These are phyloP conservation scores for Yponomeuta sedellus DNA, from an alignment of 2,888 invertebrate genomes.

Conservation along the genomic window DNA sequence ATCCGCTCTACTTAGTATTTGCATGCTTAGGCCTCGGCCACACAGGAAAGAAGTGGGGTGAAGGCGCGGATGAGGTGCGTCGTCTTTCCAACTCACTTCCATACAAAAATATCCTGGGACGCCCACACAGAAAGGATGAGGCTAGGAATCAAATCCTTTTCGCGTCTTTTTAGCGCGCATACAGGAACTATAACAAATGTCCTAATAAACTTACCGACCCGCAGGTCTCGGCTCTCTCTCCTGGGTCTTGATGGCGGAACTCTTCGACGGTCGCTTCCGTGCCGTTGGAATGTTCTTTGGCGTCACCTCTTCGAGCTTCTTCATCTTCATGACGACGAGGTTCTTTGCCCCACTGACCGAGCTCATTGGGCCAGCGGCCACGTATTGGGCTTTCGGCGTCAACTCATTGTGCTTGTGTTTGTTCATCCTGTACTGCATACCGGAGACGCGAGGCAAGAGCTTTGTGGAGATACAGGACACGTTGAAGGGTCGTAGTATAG, in stretches of 20 bases:
- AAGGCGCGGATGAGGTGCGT: too few relatives aligned
- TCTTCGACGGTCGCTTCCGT: slow-evolving; percentile 17
- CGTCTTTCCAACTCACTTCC: too few relatives aligned
- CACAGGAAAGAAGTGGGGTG: too few relatives aligned
- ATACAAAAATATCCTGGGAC: too few relatives aligned
- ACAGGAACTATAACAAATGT: too few relatives aligned
- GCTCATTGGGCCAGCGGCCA: slow-evolving; percentile 16
- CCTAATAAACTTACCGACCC: neutral
- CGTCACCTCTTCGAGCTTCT: neutral
- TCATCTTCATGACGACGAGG: neutral
- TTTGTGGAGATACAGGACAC: neutral
- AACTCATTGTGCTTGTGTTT: slow-evolving; percentile 13
- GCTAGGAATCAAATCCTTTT: too few relatives aligned
- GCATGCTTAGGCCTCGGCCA: too few relatives aligned
- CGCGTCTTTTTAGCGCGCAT: too few relatives aligned
- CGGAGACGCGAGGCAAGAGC: slow-evolving; percentile 16
- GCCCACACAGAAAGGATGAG: too few relatives aligned
- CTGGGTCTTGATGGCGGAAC: slow-evolving; percentile 19
- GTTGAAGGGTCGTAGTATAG: too few relatives aligned
- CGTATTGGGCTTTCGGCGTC: slow-evolving; percentile 17
- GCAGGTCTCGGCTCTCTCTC: slow-evolving; percentile 19
- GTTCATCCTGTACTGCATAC: slow-evolving; percentile 18
- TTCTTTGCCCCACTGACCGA: slow-evolving; percentile 16
- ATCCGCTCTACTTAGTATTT: too few relatives aligned
- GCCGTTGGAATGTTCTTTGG: slow-evolving; percentile 16